Base-by-base conservation (phyloP, 2,113 vertebrate species). In the Neopipo cinnamomea region DNA sequence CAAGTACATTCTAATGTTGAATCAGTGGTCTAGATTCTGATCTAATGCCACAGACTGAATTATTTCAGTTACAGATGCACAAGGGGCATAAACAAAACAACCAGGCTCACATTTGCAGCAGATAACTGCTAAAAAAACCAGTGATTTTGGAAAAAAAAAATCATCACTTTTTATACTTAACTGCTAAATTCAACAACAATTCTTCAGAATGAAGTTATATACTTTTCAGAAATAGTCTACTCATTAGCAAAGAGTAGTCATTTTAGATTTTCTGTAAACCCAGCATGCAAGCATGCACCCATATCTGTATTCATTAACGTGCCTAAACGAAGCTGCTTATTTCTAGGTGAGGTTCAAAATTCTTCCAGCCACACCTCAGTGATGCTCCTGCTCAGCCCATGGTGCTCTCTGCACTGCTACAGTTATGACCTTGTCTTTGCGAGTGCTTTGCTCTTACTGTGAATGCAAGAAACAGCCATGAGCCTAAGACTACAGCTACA, bases 401-500 rank as follows among this genome's bases (percentile, higher is more conserved):
- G 0, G 3, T 0, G 0, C 3, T 16, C 39, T n/a, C 66, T 33
- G 52, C 53, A 14, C 1, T 1, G 5, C 19, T 59, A 12, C 5
- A 12, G 18, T 18, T 62, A 23, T 5, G 0, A 53, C 7, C 41
- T 67, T 20, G 16, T 30, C 27, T 80, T 85, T 46, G 21, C 2
- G 0, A 30, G 20, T 5, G 4, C 31, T 88, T 63, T 2, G 3
- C 35, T 75, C 61, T 41, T 17, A 6, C 22, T 30, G 16, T 2
- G 1, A 13, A 5, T 33, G 17, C 37, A 59, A 58, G 42, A 47
- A 74, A 44, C 25, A 42, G 20, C 13, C 67, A 12, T 1, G 1
- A 70, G 47, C 22, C 52, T 17, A 2, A 67, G 35, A 30, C 37
- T 22, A 33, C 30, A 50, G 14, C 61, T 55, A 23, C 68, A 66